phyloP scores from a whole-genome alignment of 1,140 invertebrate genomes.

The Dreissena rostriformis region DNA sequence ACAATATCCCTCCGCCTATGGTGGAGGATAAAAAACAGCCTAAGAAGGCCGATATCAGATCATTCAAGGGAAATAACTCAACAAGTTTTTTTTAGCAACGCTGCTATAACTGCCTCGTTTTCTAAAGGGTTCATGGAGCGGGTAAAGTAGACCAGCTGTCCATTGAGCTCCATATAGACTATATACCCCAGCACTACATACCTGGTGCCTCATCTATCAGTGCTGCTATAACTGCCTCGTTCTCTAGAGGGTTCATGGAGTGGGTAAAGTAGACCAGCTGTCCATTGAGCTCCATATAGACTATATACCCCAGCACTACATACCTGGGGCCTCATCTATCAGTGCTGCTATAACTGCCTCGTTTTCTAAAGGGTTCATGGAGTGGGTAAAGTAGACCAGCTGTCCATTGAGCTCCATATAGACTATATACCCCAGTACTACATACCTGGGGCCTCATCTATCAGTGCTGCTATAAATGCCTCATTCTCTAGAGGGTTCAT shows the following conservation, averaged over 20 bases:
- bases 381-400: slow-evolving; percentile 99
- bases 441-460: slow-evolving; percentile 87
- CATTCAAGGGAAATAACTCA: too few species aligned
- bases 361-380: slow-evolving; percentile 98
- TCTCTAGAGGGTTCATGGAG: slow-evolving; percentile 98
- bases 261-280: slow-evolving; percentile 99
- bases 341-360: slow-evolving; percentile 96
- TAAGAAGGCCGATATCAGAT: too few species aligned
- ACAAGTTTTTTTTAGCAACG: slow-evolving; percentile 82
- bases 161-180: slow-evolving; percentile 93
- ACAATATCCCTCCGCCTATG: too few species aligned
- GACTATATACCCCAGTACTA: not conserved
- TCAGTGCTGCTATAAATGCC: slow-evolving; percentile 93
- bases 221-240: slow-evolving; percentile 86
- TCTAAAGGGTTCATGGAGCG: slow-evolving; percentile 99
- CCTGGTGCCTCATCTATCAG: slow-evolving; percentile 94
- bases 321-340: slow-evolving; percentile 88
- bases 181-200: slow-evolving; percentile 87
- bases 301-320: too few species aligned
- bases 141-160: slow-evolving; percentile 97
- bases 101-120: slow-evolving; percentile 97
- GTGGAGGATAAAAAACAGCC: not conserved
- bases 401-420: slow-evolving; percentile 88
- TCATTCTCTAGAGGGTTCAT: slow-evolving; percentile 99
- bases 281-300: slow-evolving; percentile 89